These are phyloP conservation scores for Sylvilagus floridanus DNA, from an alignment of 2,797 vertebrate species.

Conservation along the genomic window DNA sequence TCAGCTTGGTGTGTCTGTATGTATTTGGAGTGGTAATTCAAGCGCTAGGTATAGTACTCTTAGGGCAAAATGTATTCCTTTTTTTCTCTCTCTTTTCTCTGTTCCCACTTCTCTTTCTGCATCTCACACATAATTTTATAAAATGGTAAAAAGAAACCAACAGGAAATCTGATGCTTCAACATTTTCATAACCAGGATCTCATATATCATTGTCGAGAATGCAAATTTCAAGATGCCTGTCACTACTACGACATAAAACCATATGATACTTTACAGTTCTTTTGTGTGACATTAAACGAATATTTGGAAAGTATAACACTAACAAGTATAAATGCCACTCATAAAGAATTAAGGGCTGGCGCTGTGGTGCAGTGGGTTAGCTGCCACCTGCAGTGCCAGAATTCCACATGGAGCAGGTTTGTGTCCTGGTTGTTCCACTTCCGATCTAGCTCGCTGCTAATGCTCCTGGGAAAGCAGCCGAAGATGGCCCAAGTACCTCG, in stretches of 20 bases:
- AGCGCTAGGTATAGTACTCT: background rate
- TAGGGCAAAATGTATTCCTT: background rate
- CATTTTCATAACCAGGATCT: background rate
- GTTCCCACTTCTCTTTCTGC: background rate
- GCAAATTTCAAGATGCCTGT: background rate
- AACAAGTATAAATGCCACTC: background rate
- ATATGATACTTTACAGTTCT: background rate
- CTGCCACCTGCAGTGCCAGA: too few relatives aligned
- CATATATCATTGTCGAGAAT: background rate
- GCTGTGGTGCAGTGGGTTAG: too few relatives aligned
- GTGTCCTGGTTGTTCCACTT: too few relatives aligned
- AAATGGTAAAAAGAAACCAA: background rate
- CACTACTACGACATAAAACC: background rate
- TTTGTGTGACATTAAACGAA: slow-evolving; percentile 6
- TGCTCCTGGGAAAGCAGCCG: too few relatives aligned
- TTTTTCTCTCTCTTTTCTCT: background rate
- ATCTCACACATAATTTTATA: background rate
- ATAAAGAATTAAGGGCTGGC: background rate
- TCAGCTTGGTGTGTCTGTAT: background rate
- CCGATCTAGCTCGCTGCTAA: too few relatives aligned
- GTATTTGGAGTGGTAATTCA: background rate
- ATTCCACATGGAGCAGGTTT: too few relatives aligned
- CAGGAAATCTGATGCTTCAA: background rate
- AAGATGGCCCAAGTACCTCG: too few relatives aligned
- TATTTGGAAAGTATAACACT: slow-evolving; percentile 11